Evolutionary conservation across 2,797 vertebrate genomes (phyloP).

Genomic region (Silurus aristotelis): DNA sequence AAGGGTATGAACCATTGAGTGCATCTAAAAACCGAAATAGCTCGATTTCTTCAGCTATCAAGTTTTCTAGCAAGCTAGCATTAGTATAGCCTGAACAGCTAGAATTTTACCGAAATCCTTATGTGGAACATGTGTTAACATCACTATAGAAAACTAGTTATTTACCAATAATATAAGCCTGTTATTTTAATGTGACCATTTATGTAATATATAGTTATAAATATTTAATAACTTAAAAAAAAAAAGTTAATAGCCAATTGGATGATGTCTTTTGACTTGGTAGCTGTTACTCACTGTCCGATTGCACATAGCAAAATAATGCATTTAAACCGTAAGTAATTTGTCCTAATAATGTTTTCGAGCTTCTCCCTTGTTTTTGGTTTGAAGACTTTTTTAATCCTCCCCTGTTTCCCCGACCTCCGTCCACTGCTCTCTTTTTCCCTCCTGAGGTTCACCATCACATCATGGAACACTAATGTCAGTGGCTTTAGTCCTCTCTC

Average conservation of each 20-base stretch:
- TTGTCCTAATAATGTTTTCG: not conserved
- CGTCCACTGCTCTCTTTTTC: conserved; percentile 30
- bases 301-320: not conserved
- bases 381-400: conserved; percentile 20
- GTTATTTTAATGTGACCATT: not conserved
- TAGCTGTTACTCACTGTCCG: not conserved
- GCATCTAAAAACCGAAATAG: too few species aligned
- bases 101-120: not conserved
- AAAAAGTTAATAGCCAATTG: not conserved
- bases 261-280: not conserved
- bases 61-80: too few species aligned
- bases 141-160: not conserved
- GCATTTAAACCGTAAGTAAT: not conserved
- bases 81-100: not conserved
- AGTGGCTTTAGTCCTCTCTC: conserved; percentile 66
- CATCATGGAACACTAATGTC: conserved; percentile 72
- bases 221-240: too few species aligned
- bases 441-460: conserved; percentile 33
- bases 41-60: too few species aligned
- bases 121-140: not conserved
- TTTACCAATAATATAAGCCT: not conserved
- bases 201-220: too few species aligned
- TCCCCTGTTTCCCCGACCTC: not conserved
- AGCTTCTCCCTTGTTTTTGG: not conserved
- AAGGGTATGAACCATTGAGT: too few species aligned